Base-by-base conservation (phyloP, 2,113 vertebrate genomes). In the Forbesichthys papilliferus region DNA sequence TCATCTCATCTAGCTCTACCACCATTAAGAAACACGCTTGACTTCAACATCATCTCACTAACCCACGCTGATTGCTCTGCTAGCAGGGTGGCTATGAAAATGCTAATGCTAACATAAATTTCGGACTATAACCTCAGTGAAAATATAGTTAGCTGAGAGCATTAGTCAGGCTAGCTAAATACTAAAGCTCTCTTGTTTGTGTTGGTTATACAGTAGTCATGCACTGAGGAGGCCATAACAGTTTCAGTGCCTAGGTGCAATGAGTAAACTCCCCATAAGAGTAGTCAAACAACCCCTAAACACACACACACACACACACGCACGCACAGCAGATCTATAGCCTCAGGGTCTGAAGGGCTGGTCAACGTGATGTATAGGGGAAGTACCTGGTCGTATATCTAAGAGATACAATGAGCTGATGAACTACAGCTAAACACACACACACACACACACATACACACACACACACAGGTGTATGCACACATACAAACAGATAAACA, bases 361-460 rank as follows among this genome's bases (percentile, higher is more conserved):
- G 74, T 27, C 66, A 57, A 48, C 64, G 63, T 88, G 85, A 90
- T 86, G 77, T 72, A 89, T 87, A 81, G 78, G 69, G 69, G 81
- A 85, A 77, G 64, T 64, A 61, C 84, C 67, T 4, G 36, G 71
- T 61, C 76, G 79, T 84, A 86, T 81, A 81, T 87, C 77, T 79
- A 73, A 66, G 14, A 77, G 78, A 77, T 82, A 86, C 74, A 72
- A 75, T 53, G 36, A 42, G 36, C 36, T 42, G 36, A 42, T 42
- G 61, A 60, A 74, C 51, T 70, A 71, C 69, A 74, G 76, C 79
- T 79, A 82, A 82, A 46, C 59, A 34, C 53, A 14, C 18, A 57
- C 52, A 42, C 54, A 66, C 54, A 58, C 63, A 62, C n/a, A 12
- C 42, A 48, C 61, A 62, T 46, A 20, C 42, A 46, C 60, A 36